Evolutionary conservation across 2,797 vertebrate genomes (phyloP).

Genomic region (Pseudochirops corinnae): DNA sequence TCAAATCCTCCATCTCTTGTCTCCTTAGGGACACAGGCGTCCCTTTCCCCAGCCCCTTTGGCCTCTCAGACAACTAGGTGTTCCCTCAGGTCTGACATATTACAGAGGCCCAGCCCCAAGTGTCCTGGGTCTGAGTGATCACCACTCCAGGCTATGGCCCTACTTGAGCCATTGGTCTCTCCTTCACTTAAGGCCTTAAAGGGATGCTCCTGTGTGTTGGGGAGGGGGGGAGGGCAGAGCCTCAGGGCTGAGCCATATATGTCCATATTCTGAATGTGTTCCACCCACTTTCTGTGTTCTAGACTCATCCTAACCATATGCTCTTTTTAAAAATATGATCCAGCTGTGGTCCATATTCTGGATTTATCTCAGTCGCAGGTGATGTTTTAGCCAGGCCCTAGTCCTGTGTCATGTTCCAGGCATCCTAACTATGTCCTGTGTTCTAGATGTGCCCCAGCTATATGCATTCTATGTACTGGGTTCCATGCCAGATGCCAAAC

Average conservation of each 20-base stretch:
- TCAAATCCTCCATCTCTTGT: conserved; percentile 10
- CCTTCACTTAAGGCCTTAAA: conserved; percentile 4
- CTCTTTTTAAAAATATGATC: background rate
- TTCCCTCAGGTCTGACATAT: background rate
- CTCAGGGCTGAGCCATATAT: conserved; percentile 1
- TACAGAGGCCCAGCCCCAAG: background rate
- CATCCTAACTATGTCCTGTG: conserved; percentile 6
- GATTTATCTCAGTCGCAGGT: background rate
- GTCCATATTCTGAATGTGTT: background rate
- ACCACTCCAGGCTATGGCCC: background rate
- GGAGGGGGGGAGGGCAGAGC: background rate
- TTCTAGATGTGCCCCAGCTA: background rate
- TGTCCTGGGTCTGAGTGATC: conserved; percentile 2
- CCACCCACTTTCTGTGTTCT: conserved; percentile 15
- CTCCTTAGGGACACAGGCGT: background rate
- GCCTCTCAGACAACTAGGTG: background rate
- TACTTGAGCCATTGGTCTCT: background rate
- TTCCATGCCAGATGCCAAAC: conserved; percentile 1
- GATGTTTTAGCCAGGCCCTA: background rate
- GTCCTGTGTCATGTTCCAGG: background rate
- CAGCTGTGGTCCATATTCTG: conserved; percentile 16
- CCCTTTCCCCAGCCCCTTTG: background rate
- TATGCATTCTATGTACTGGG: conserved; percentile 5
- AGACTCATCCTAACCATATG: background rate
- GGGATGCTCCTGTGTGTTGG: background rate